Percentiles rank a stretch among this genome's conserved stretches.
phyloP scores from a whole-genome alignment of 2,797 vertebrate species.

The Aplochiton taeniatus region DNA sequence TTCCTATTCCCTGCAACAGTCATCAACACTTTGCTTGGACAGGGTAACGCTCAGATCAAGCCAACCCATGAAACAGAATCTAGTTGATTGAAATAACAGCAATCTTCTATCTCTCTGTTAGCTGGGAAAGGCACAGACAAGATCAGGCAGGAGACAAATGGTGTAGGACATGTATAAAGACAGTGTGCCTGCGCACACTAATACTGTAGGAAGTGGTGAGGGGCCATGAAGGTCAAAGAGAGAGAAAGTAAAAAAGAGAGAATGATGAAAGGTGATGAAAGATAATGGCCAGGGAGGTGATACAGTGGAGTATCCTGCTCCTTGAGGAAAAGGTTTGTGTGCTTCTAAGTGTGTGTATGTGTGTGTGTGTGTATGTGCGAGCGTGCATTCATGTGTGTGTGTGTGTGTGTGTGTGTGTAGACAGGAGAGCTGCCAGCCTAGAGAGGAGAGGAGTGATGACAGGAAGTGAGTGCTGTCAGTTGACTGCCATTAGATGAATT shows the following conservation, averaged over 20 bases:
- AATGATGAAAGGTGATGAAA: not conserved
- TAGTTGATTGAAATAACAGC: conserved; percentile 23
- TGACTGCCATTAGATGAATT: conserved; percentile 60
- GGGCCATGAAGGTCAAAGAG: not conserved
- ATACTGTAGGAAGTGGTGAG: not conserved
- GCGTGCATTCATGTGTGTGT: no score
- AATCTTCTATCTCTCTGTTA: conserved; percentile 8
- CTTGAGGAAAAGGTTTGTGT: no score
- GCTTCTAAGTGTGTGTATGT: no score
- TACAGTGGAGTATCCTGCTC: no score
- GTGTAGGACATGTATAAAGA: no score
- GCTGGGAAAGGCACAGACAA: no score
- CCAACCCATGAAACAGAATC: conserved; percentile 23
- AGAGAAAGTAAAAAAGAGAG: conserved; percentile 1
- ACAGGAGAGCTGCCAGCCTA: not conserved
- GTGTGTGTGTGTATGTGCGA: no score
- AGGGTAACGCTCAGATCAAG: conserved; percentile 31
- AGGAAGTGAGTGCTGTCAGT: conserved; percentile 51
- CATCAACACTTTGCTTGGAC: conserved; percentile 28
- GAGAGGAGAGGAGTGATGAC: conserved; percentile 48
- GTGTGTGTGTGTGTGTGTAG: not conserved
- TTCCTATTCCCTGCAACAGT: conserved; percentile 37
- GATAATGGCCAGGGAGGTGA: no score
- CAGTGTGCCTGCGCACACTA: no score
- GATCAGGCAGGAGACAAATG: no score